A percentile compares a stretch with the other conserved stretches of the same genome.
Conservation (phyloP, 92 coral and sea anemone species). For the Isaurus tuberculatus region DNA sequence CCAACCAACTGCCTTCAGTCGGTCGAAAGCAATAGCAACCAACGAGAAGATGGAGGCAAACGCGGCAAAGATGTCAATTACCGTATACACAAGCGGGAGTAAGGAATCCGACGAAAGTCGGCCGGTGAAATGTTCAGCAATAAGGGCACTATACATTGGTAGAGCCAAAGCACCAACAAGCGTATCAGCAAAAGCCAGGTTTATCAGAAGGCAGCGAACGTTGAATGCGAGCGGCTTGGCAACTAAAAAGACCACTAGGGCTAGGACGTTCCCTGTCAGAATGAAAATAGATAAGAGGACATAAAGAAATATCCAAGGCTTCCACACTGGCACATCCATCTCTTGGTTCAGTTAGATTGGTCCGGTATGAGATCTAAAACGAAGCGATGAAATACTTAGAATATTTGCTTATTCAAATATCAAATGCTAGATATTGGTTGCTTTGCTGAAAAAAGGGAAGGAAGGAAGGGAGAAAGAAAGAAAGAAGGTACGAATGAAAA, state of each 20-base stretch:
- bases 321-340: constrained; percentile 47
- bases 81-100: constrained; percentile 18
- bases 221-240: constrained; percentile 36
- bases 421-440: too few species aligned
- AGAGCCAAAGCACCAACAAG: constrained; percentile 28
- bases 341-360: background rate
- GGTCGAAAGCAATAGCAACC: constrained; percentile 35
- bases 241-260: constrained; percentile 18
- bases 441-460: background rate
- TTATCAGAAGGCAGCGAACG: constrained; percentile 37
- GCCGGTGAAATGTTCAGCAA: background rate
- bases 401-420: background rate
- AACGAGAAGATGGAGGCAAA: constrained; percentile 40
- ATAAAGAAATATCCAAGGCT: constrained; percentile 30
- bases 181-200: constrained; percentile 31
- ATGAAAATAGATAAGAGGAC: constrained; percentile 15
- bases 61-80: constrained; percentile 39
- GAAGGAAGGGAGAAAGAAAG: too few species aligned
- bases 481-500: too few species aligned
- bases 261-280: constrained; percentile 24
- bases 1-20: constrained; percentile 18
- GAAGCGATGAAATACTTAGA: background rate
- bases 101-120: background rate
- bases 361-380: background rate
- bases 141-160: constrained; percentile 12